Evolutionary conservation across 2,113 vertebrate genomes (phyloP).

Genomic region (Nansenia antarctica): DNA sequence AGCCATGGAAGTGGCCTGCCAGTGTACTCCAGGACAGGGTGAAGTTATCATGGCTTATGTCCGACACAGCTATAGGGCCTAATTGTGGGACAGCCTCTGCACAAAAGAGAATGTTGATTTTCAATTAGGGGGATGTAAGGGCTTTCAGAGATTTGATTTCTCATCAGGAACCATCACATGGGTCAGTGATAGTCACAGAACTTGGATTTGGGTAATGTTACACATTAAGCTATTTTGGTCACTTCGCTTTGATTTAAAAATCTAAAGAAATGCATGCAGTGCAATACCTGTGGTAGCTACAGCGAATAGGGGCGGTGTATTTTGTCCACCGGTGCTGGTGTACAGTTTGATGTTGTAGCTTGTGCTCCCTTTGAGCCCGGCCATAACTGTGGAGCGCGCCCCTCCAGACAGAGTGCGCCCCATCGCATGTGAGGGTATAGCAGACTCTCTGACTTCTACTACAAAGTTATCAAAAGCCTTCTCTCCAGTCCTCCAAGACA

Average conservation of each 20-base stretch:
- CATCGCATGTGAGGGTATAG: slow-evolving; percentile 77
- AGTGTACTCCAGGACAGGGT: slow-evolving; percentile 72
- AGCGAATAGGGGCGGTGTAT: slow-evolving; percentile 71
- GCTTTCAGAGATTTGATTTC: neutral
- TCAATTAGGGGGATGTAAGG: slow-evolving; percentile 41
- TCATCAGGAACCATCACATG: too few species aligned
- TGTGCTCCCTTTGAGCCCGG: slow-evolving; percentile 78
- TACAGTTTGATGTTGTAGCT: slow-evolving; percentile 82
- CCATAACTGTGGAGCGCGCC: slow-evolving; percentile 70
- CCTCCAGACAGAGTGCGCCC: slow-evolving; percentile 69
- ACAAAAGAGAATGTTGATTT: slow-evolving; percentile 58
- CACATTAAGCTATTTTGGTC: too few species aligned
- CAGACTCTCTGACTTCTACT: slow-evolving; percentile 84
- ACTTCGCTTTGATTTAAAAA: neutral
- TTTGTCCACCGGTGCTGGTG: slow-evolving; percentile 72
- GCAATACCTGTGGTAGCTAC: slow-evolving; percentile 82
- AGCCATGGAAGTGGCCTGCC: slow-evolving; percentile 75
- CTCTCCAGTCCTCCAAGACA: slow-evolving; percentile 79
- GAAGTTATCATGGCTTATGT: slow-evolving; percentile 70
- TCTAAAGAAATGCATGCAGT: slow-evolving; percentile 12
- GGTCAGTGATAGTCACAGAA: too few species aligned
- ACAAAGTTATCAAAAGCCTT: slow-evolving; percentile 84
- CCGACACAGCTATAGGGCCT: slow-evolving; percentile 65
- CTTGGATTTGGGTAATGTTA: too few species aligned
- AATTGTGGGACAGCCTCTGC: slow-evolving; percentile 74